Percentiles rank a stretch among this genome's conserved stretches.
These are phyloP conservation scores for Cyclophora punctaria DNA, from an alignment of 2,888 invertebrate genomes.

Conservation along the genomic window DNA sequence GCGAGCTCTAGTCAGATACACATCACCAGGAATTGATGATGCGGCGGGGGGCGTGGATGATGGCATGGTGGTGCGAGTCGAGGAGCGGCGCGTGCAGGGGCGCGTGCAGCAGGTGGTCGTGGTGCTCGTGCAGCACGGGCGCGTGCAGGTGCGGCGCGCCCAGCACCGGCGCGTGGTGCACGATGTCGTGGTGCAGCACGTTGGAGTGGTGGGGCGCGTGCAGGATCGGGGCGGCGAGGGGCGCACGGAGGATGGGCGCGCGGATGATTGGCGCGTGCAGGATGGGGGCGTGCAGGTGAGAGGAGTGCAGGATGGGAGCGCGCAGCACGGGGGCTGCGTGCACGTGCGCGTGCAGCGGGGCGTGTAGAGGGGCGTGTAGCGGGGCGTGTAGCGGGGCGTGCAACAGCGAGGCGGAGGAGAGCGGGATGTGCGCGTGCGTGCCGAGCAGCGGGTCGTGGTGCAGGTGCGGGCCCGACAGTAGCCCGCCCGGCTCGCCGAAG, in stretches of 20 bases:
- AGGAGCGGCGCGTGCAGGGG: conserved; percentile 8
- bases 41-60: conserved; percentile 7
- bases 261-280: conserved; percentile 1
- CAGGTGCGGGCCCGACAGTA: conserved; percentile 16
- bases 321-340: conserved; percentile 7
- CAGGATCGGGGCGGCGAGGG: conserved; percentile 11
- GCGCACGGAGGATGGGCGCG: neutral
- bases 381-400: conserved; percentile 8
- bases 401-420: conserved; percentile 4
- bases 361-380: conserved; percentile 4
- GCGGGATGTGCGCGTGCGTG: conserved; percentile 10
- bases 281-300: conserved; percentile 7
- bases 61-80: conserved; percentile 3
- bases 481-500: conserved; percentile 36
- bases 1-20: neutral
- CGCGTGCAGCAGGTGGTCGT: conserved; percentile 15
- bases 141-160: conserved; percentile 12
- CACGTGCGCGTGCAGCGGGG: conserved; percentile 1
- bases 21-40: conserved; percentile 3
- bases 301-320: conserved; percentile 4
- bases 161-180: neutral
- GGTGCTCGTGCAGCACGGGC: conserved; percentile 3
- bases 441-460: conserved; percentile 16
- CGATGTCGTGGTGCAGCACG: conserved; percentile 10
- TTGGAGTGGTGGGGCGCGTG: conserved; percentile 12